Evolutionary conservation across 2,113 vertebrate genomes (phyloP), one percentile per base, ranked within the genome.

Genomic region (Melanostigma gelatinosum): DNA sequence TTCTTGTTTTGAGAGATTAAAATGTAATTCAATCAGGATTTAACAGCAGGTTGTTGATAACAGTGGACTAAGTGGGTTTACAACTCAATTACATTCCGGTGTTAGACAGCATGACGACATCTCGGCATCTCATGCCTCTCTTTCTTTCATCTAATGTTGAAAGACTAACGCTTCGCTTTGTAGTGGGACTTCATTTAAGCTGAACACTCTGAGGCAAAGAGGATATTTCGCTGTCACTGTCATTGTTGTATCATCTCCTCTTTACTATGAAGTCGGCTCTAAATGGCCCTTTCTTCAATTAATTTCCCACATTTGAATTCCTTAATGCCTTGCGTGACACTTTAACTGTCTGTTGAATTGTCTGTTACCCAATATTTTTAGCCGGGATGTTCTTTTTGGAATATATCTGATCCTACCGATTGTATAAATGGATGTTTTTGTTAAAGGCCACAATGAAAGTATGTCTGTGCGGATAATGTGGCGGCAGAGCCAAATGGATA

Each of bases 161-260:
- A 82, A 93, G 92, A 86, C 92, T 95, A 94, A 95, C 93, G 92
- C 91, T 83, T 40, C 78, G 91, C 94, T 96, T 95, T 94, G 93
- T 93, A 92, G 93, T 93, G 92, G 92, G 95, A 94, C 96, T 95
- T 94, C 87, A 85, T 95, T 96, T 95, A 91, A 89, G 89, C 94
- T 85, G 80, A 75, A 87, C 79, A 92, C 76, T 91, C 77, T 77
- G 54, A 65, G 29, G 84, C 60, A 68, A 12, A 20, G 34, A 72
- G 78, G 83, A 79, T 70, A 54, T 73, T 67, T 20, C 16, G 10
- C 55, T 4, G 79, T 80, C 73, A 77, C 32, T 16, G 65, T 63
- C 82, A 46, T 72, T 57, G 54, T 79, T 72, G 52, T 82, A 64
- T 71, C 76, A 40, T 57, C 24, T 83, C 73, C 44, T 75, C 69